A percentile compares a stretch with the other conserved stretches of the same genome.
Evolutionary conservation across 2,888 invertebrate genomes (phyloP).

Genomic region (Agonopterix alstromeriana): DNA sequence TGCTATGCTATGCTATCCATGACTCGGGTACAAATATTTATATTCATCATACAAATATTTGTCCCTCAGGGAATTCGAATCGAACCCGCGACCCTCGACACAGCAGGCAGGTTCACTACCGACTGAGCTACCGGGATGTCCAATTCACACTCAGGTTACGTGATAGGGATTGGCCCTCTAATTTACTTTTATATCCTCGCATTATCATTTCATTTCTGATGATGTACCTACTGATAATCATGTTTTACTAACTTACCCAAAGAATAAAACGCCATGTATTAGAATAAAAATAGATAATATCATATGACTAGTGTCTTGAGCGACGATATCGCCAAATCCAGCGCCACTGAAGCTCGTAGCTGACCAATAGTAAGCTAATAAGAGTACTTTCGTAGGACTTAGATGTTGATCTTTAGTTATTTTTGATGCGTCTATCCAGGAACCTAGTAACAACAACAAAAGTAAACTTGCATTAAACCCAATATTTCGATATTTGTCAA

Average conservation of each 20-base stretch:
- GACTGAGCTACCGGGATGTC: too few species aligned
- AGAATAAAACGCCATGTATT: slow-evolving; percentile 65
- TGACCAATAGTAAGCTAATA: slow-evolving; percentile 66
- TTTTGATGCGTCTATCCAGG: slow-evolving; percentile 53
- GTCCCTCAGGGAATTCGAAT: too few species aligned
- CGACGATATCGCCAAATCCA: slow-evolving; percentile 67
- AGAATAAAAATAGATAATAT: slow-evolving; percentile 55
- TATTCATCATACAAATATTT: too few species aligned
- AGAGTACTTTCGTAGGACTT: slow-evolving; percentile 49
- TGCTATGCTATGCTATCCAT: too few species aligned
- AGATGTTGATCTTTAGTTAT: slow-evolving; percentile 35
- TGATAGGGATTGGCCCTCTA: too few species aligned
- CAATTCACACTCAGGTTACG: too few species aligned
- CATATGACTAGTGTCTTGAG: slow-evolving; percentile 58
- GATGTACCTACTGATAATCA: not conserved
- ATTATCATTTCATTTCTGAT: not conserved
- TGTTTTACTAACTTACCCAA: slow-evolving; percentile 43
- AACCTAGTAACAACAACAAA: slow-evolving; percentile 29
- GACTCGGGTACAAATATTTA: too few species aligned
- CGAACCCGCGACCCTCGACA: too few species aligned
- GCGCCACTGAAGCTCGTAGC: slow-evolving; percentile 63
- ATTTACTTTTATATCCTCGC: too few species aligned
- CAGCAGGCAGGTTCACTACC: too few species aligned
- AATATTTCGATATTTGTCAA: too few species aligned
- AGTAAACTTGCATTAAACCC: not conserved